phyloP scores from a whole-genome alignment of 2,113 vertebrate genomes.

The Cyphomyrus plagiostoma region DNA sequence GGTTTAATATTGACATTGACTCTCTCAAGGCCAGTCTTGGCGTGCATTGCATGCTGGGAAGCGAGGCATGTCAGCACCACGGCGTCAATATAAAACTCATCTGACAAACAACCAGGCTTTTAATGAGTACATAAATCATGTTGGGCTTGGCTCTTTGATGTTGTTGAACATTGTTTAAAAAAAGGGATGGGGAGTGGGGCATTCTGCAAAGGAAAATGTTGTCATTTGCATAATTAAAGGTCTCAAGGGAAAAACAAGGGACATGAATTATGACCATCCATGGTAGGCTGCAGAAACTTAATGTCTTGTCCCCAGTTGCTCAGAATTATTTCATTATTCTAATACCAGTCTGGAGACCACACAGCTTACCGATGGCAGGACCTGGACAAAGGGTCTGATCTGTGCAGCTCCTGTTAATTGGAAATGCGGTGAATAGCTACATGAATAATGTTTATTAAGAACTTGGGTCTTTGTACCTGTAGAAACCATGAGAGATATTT shows the following conservation, averaged over 20 bases:
- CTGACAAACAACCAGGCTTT: slow-evolving; percentile 7
- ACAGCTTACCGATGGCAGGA: background rate
- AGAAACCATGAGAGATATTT: background rate
- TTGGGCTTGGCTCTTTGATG: background rate
- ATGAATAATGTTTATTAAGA: background rate
- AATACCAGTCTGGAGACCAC: background rate
- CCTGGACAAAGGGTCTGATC: background rate
- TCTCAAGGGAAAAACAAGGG: background rate
- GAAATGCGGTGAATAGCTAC: background rate
- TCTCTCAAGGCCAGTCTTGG: background rate
- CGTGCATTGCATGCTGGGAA: background rate
- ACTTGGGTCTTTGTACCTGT: background rate
- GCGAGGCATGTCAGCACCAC: background rate
- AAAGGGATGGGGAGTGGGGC: background rate
- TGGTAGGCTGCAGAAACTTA: slow-evolving; percentile 1
- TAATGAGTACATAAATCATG: slow-evolving; percentile 15
- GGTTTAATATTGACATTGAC: slow-evolving; percentile 8
- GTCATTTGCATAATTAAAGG: slow-evolving; percentile 14
- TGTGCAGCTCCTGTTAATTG: background rate
- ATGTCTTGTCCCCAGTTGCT: slow-evolving; percentile 3
- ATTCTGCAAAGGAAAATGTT: background rate
- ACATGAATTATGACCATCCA: slow-evolving; percentile 7
- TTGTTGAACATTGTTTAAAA: slow-evolving; percentile 4
- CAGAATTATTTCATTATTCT: slow-evolving; percentile 9
- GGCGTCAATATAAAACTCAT: background rate